Conservation (phyloP, 2,113 vertebrate genomes). For the Lanius collurio region DNA sequence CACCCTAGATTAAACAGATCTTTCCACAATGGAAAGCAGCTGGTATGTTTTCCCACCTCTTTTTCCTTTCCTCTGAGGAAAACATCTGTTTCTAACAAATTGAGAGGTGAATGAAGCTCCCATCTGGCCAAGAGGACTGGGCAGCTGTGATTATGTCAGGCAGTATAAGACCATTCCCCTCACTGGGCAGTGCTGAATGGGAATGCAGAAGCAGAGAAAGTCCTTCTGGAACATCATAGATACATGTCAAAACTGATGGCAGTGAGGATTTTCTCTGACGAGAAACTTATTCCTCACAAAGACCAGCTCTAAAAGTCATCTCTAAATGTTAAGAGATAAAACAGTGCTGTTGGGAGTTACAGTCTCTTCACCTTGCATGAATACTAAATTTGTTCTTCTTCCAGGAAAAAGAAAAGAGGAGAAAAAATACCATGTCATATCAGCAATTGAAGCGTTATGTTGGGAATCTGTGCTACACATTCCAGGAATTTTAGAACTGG, state of each 20-base stretch:
- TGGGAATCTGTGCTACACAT: background rate
- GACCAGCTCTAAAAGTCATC: conserved; percentile 1
- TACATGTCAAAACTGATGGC: background rate
- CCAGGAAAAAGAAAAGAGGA: background rate
- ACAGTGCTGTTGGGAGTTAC: background rate
- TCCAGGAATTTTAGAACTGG: background rate
- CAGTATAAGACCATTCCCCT: fast-evolving
- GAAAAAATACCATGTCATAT: background rate
- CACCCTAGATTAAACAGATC: background rate
- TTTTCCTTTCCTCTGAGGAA: background rate
- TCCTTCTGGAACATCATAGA: background rate
- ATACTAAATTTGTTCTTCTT: background rate
- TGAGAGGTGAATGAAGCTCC: background rate
- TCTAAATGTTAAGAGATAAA: conserved; percentile 19
- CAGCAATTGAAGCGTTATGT: background rate
- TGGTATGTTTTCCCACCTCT: background rate
- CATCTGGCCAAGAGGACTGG: background rate
- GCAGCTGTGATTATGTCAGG: background rate
- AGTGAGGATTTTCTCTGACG: background rate
- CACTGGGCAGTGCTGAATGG: background rate
- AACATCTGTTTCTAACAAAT: conserved; percentile 10
- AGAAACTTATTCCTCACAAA: background rate
- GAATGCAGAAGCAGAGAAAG: background rate
- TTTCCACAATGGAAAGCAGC: background rate
- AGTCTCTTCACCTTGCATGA: background rate